Conservation (phyloP, 2,888 invertebrate genomes). For the Drosophila neutralis region DNA sequence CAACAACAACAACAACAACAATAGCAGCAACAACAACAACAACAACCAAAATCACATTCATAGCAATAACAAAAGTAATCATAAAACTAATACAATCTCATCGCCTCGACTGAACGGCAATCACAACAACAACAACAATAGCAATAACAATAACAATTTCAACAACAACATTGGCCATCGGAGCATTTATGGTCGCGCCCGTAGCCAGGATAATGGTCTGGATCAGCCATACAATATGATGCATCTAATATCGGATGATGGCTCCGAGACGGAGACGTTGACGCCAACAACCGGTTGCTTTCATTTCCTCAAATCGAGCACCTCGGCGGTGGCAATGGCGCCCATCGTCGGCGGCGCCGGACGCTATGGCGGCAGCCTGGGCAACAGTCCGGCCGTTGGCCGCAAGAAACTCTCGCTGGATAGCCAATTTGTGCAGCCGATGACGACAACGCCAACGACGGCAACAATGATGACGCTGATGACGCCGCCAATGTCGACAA, state of each 20-base stretch:
- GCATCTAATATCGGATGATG: constrained; percentile 54
- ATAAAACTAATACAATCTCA: constrained; percentile 43
- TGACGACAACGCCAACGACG: constrained; percentile 1
- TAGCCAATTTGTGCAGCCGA: constrained; percentile 67
- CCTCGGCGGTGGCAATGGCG: constrained; percentile 6
- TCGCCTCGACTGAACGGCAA: constrained; percentile 57
- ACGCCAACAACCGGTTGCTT: constrained; percentile 81
- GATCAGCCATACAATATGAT: constrained; percentile 57
- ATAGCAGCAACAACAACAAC: constrained; percentile 22
- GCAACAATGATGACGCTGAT: constrained; percentile 21
- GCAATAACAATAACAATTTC: background rate
- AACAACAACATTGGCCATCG: background rate
- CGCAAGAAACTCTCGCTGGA: constrained; percentile 84
- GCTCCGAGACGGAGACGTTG: constrained; percentile 72
- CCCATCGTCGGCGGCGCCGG: constrained; percentile 14
- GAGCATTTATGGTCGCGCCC: constrained; percentile 56
- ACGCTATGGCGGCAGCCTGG: constrained; percentile 70
- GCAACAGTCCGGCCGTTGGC: constrained; percentile 80
- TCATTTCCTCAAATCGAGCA: constrained; percentile 71
- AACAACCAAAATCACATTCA: constrained; percentile 27
- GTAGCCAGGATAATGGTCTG: constrained; percentile 83
- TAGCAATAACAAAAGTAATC: constrained; percentile 36
- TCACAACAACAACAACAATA: constrained; percentile 39
- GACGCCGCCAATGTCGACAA: constrained; percentile 9
- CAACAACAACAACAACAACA: constrained; percentile 42